These are phyloP conservation scores for Cyrtodaria siliqua DNA, from an alignment of 2,888 invertebrate genomes.

Conservation along the genomic window DNA sequence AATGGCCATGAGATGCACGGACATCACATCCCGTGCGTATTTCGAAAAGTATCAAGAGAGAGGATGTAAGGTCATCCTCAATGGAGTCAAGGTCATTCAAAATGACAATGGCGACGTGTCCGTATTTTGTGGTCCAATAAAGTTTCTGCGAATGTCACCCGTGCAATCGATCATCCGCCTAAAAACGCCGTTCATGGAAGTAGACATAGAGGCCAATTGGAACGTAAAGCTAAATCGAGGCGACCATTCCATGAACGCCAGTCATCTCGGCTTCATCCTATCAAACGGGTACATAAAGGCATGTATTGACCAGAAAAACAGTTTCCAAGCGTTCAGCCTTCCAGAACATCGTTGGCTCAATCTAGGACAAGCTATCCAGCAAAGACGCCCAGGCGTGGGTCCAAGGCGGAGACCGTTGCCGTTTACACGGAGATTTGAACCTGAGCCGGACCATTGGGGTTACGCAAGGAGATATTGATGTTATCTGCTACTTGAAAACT, in stretches of 20 bases:
- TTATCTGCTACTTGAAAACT: no score
- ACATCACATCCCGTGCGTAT: constrained; percentile 82
- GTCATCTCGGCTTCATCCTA: constrained; percentile 68
- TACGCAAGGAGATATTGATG: constrained; percentile 17
- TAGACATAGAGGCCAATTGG: constrained; percentile 84
- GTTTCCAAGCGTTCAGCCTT: constrained; percentile 68
- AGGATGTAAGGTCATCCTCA: constrained; percentile 82
- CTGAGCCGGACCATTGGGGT: constrained; percentile 40
- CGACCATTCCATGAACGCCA: constrained; percentile 74
- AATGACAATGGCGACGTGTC: constrained; percentile 83
- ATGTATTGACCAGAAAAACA: constrained; percentile 71
- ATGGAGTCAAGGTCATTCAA: constrained; percentile 84
- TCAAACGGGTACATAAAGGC: constrained; percentile 79
- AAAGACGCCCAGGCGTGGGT: constrained; percentile 39
- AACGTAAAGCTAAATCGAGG: constrained; percentile 78
- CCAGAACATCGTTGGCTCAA: constrained; percentile 65
- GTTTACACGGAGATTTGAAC: constrained; percentile 11
- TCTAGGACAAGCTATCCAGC: constrained; percentile 42
- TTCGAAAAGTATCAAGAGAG: constrained; percentile 80
- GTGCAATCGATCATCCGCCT: constrained; percentile 79
- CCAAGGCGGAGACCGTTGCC: constrained; percentile 5
- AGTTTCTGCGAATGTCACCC: constrained; percentile 84
- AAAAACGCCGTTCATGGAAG: constrained; percentile 84
- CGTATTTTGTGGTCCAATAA: constrained; percentile 84
- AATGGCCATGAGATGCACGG: constrained; percentile 79